These are phyloP conservation scores for Gisinianus flammeolus DNA, from an alignment of 2,888 invertebrate species.

Conservation along the genomic window DNA sequence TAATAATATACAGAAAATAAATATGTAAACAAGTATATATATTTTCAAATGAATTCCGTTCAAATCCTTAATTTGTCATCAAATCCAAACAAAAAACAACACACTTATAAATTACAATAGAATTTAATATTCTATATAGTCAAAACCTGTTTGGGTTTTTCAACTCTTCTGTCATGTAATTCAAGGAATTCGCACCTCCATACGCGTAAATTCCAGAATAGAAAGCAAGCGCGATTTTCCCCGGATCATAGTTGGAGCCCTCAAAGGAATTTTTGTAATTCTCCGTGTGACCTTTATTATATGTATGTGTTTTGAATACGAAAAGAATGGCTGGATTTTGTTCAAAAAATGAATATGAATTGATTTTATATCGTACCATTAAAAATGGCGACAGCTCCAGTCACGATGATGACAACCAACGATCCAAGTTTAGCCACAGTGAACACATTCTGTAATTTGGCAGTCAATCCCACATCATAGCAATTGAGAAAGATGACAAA, in stretches of 20 bases:
- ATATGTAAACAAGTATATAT: background rate
- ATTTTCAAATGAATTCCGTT: too few relatives aligned
- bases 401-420: conserved; percentile 48
- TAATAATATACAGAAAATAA: background rate
- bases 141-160: conserved; percentile 53
- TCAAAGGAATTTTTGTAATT: conserved; percentile 50
- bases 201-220: conserved; percentile 55
- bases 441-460: conserved; percentile 50
- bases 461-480: conserved; percentile 47
- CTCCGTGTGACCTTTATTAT: conserved; percentile 36
- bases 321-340: too few relatives aligned
- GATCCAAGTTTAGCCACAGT: conserved; percentile 52
- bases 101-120: background rate
- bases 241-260: conserved; percentile 47
- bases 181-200: conserved; percentile 51
- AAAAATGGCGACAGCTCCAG: conserved; percentile 38
- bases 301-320: too few relatives aligned
- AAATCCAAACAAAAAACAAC: background rate
- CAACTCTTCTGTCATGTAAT: conserved; percentile 56
- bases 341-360: too few relatives aligned
- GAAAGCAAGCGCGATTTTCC: conserved; percentile 50
- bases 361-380: conserved; percentile 29
- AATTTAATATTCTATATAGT: background rate
- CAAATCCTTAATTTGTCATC: too few relatives aligned
- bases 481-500: conserved; percentile 53